Base-by-base conservation (phyloP, 2,888 invertebrate genomes). In the Vannuccia rotundouncinata region DNA sequence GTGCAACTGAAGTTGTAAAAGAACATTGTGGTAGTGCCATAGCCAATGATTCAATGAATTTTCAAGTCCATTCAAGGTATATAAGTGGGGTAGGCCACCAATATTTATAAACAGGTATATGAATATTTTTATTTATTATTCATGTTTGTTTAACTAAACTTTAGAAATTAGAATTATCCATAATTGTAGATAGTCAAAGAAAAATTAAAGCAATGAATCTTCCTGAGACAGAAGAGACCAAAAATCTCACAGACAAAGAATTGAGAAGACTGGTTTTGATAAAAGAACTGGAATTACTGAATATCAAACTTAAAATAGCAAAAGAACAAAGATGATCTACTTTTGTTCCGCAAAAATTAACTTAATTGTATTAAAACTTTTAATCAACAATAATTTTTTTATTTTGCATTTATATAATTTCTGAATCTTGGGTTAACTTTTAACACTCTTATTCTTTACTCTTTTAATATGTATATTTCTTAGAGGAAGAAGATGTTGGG, bases 221-320 rank as follows among this genome's bases (percentile, higher is more conserved):
- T 45, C 45, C 45, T 45, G 45, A 45, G 5, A 45, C 45, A 22
- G 66, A 66, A 66, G 66, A 66, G 25, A 66, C 66, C 25, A 66
- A 22, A 66, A 66, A 66, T 66, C 66, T 66, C 66, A 66, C 66
- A 66, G 66, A 66, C 66, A 66, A 66, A 66, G 10, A 66, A 66
- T 66, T 66, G 25, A 66, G 66, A 66, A 5, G 66, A 22, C 66
- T 66, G 10, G 66, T 66, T 5, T 66, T 66, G 66, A 22, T 66
- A 22, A 66, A 66, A 27, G 66, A 66, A 66, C 66, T 66, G 13
- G 66, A 66, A 66, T 22, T 66, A 66, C 66, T 5, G 22, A 66
- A 66, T 22, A 66, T 66, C 10, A 66, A 66, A 66, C 66, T 66
- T 17, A 66, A 27, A 17, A 66, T 13, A 66, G 66, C 66, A 66